Percentiles rank a stretch among this genome's conserved stretches.
phyloP scores from a whole-genome alignment of 2,888 invertebrate species.

The Amitus sp. region DNA sequence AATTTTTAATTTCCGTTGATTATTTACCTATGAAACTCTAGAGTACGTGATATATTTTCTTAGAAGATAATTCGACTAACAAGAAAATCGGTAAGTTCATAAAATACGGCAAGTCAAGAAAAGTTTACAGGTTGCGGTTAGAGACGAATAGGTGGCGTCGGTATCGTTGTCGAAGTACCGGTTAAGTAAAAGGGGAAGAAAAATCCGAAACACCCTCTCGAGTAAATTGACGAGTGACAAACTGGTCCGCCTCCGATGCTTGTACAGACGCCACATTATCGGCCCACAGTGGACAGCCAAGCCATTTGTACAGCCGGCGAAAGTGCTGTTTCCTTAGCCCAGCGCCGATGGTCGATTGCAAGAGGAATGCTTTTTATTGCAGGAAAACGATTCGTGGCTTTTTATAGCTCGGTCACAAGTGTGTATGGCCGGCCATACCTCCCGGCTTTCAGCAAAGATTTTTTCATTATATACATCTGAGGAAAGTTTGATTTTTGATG shows the following conservation, averaged over 20 bases:
- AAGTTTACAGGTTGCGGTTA: slow-evolving; percentile 57
- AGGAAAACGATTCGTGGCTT: background rate
- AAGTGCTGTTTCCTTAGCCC: slow-evolving; percentile 32
- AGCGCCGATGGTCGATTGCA: slow-evolving; percentile 25
- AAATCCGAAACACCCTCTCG: slow-evolving; percentile 45
- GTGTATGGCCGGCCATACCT: background rate
- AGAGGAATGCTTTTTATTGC: slow-evolving; percentile 9
- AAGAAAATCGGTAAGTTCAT: slow-evolving; percentile 14
- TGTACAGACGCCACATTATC: slow-evolving; percentile 60
- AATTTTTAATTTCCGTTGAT: too few relatives aligned
- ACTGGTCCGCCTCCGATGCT: slow-evolving; percentile 58
- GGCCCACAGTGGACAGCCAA: slow-evolving; percentile 58
- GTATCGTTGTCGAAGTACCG: slow-evolving; percentile 38
- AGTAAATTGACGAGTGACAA: slow-evolving; percentile 58
- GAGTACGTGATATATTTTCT: background rate
- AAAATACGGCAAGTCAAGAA: slow-evolving; percentile 34
- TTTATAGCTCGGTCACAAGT: background rate
- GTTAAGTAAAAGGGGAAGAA: slow-evolving; percentile 15
- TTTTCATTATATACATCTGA: slow-evolving; percentile 11
- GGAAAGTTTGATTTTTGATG: too few relatives aligned
- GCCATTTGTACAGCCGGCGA: slow-evolving; percentile 56
- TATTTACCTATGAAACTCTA: too few relatives aligned
- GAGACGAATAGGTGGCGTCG: slow-evolving; percentile 59
- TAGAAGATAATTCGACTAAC: slow-evolving; percentile 14
- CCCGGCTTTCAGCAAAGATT: slow-evolving; percentile 7